phyloP scores from a whole-genome alignment of 2,113 vertebrate species.

The Dasyurus viverrinus region DNA sequence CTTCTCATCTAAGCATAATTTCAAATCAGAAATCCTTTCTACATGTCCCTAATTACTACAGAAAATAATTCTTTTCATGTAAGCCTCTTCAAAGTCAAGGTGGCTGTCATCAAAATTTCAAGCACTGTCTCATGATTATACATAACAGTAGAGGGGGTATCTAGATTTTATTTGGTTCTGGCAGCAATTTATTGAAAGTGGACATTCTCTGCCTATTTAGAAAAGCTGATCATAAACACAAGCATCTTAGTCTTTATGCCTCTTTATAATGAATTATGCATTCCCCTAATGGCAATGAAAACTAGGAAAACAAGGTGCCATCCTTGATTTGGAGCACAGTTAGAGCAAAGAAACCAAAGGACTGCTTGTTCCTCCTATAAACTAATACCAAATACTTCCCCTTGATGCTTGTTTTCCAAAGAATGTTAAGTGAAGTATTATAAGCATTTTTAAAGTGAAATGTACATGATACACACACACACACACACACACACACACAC shows the following conservation, averaged over 20 bases:
- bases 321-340: conserved; percentile 68
- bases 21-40: background rate
- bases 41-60: background rate
- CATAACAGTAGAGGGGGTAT: background rate
- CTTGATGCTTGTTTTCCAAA: background rate
- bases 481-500: background rate
- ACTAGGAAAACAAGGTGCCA: conserved; percentile 70
- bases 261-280: conserved; percentile 67
- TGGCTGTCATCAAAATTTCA: conserved; percentile 38
- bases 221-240: conserved; percentile 62
- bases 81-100: background rate
- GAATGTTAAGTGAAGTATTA: background rate
- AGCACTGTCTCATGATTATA: conserved; percentile 30
- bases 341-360: conserved; percentile 56
- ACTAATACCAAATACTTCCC: conserved; percentile 16
- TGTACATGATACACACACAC: background rate
- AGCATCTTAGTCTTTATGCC: conserved; percentile 23
- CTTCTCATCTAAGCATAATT: background rate
- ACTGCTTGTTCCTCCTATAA: conserved; percentile 18
- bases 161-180: conserved; percentile 42
- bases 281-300: conserved; percentile 67
- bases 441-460: background rate
- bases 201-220: conserved; percentile 63
- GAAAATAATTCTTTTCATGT: conserved; percentile 10
- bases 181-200: conserved; percentile 58